Evolutionary conservation across 2,888 invertebrate genomes (phyloP), one percentile per base, ranked within the genome.

Genomic region (Rhaphigaster nebulosa): DNA sequence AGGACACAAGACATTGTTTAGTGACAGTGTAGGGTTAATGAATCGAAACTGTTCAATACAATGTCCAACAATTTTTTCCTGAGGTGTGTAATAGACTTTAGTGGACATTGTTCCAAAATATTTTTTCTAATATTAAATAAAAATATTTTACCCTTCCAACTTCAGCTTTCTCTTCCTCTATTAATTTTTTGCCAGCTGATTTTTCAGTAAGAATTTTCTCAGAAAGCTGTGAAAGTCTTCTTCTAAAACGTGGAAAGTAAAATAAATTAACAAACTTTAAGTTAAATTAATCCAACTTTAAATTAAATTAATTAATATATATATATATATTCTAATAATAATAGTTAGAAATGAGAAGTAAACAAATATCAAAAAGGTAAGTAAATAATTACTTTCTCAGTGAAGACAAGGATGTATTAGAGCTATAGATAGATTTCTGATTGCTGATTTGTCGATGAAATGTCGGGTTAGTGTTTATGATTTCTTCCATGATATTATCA

Each of bases 151-250:
- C 98, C 93, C 97, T 97, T 93, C 99, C 99, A 0, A 97, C 98
- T 95, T 98, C 98, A 0, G 98, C 95, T 93, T 97, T 98, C 93
- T 99, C 99, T 0, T 95, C 95, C 94, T 98, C 98, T 92, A 99
- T 98, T 18, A 99, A 95, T 94, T 97, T 98, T 93, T 97, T 96
- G 54, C 95, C 95, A 80, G 93, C 92, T 87, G 60, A 87, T 80
- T 90, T 91, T 54, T 89, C 80, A 45, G 41, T 4, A 6, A 38
- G 20, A 29, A 26, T 65, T 89, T 65, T 56, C 34, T 41, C 56
- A 29, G 45, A 45, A 65, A 41, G 12, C 20, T 41, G n/a, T 23
- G 88, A 56, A 56, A 6, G 34, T 65, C 89, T 89, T n/a, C 70
- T 65, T 50, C 89, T 89, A 20, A n/a, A 90, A 90, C 13, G 54